Evolutionary conservation across 1,140 invertebrate genomes (phyloP).

Genomic region (Spodoptera frugiperda): DNA sequence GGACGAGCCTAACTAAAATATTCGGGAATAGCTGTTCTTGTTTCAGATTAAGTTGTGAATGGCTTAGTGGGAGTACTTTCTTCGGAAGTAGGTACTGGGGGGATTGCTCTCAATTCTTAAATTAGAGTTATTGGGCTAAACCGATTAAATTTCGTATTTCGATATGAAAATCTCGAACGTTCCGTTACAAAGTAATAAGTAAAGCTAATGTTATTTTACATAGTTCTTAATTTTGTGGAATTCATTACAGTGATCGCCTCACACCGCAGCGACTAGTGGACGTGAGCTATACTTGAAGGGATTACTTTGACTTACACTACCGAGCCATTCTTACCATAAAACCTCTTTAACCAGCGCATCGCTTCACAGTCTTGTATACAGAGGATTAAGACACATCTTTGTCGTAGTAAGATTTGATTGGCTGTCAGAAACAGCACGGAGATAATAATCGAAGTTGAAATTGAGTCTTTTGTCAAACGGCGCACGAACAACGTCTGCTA

Average conservation of each 20-base stretch:
- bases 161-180: no score
- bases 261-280: no score
- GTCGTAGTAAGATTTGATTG: conserved; percentile 5
- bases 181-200: no score
- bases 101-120: not conserved
- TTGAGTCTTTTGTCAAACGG: conserved; percentile 31
- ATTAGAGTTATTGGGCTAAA: not conserved
- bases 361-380: not conserved
- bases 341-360: not conserved
- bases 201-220: no score
- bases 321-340: not conserved
- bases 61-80: not conserved
- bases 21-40: conserved; percentile 25
- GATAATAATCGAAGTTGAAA: conserved; percentile 37
- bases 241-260: no score
- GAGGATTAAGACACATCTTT: conserved; percentile 10
- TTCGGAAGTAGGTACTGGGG: not conserved
- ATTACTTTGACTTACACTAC: no score
- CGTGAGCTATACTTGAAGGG: no score
- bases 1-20: conserved; percentile 24
- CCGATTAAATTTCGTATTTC: no score
- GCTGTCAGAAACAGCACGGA: conserved; percentile 23
- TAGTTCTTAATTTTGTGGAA: no score
- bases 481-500: conserved; percentile 20
- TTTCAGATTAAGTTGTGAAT: conserved; percentile 25